Conservation (phyloP, 1,140 invertebrate species). For the Brachionus rubens region DNA sequence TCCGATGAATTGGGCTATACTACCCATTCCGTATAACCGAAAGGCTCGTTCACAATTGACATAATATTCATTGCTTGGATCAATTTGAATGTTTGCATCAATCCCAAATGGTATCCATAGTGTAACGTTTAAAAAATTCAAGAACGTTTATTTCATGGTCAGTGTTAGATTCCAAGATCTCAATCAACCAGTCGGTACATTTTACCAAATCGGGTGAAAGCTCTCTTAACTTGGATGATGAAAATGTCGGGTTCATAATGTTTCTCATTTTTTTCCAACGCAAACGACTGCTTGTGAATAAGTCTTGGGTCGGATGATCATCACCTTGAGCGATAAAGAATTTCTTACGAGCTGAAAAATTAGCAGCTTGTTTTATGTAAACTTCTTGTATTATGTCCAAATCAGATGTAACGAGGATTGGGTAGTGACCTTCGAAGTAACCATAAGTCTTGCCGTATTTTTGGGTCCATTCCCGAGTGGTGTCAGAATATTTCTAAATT, state of each 20-base stretch:
- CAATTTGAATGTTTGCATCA: constrained; percentile 7
- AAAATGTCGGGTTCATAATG: constrained; percentile 66
- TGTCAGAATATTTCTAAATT: background rate
- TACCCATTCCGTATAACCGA: background rate
- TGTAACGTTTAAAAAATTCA: constrained; percentile 47
- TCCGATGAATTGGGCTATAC: background rate
- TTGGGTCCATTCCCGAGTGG: constrained; percentile 53
- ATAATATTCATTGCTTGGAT: constrained; percentile 39
- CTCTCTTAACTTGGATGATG: constrained; percentile 64
- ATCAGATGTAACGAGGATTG: constrained; percentile 59
- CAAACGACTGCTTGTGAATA: background rate
- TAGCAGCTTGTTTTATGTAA: constrained; percentile 61
- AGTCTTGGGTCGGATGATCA: background rate
- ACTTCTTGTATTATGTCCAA: constrained; percentile 58
- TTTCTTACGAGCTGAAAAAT: constrained; percentile 60
- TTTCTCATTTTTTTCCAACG: constrained; percentile 64
- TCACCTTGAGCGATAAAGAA: background rate
- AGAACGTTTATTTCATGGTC: constrained; percentile 51
- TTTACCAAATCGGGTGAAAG: constrained; percentile 53
- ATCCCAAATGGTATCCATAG: constrained; percentile 34
- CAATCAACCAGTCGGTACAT: constrained; percentile 52
- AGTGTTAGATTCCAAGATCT: constrained; percentile 51
- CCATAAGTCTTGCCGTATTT: no score
- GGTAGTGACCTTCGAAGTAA: constrained; percentile 57
- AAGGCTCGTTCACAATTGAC: constrained; percentile 5